phyloP scores from a whole-genome alignment of 2,113 vertebrate species.

The Cepphus grylle region DNA sequence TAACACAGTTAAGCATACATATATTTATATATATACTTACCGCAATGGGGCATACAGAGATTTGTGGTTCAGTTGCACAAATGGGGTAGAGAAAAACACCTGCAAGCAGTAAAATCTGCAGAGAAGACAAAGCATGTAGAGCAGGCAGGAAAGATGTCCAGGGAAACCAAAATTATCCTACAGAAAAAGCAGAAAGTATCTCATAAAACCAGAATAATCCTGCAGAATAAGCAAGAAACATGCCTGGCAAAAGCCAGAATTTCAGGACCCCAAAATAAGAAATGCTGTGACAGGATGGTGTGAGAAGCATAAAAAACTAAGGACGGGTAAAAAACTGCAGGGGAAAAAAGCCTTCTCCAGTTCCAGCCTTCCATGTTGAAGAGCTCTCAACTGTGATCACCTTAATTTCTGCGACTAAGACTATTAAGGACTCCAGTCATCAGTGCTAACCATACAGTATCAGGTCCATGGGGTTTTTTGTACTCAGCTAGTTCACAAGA shows the following conservation, averaged over 20 bases:
- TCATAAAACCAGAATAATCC: not conserved
- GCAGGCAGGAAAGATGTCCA: not conserved
- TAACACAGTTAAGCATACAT: not conserved
- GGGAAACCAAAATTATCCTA: not conserved
- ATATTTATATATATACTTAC: not conserved
- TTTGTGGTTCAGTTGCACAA: not conserved
- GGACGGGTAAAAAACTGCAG: not conserved
- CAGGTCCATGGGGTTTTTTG: rapidly evolving
- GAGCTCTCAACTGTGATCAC: not conserved
- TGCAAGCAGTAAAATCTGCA: not conserved
- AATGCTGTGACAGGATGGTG: not conserved
- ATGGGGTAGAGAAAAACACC: not conserved
- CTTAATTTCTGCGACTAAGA: not conserved
- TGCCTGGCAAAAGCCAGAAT: not conserved
- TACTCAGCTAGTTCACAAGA: not conserved
- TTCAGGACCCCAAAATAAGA: not conserved
- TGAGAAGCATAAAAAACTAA: not conserved
- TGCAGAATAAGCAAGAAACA: not conserved
- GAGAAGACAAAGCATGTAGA: not conserved
- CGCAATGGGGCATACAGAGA: not conserved
- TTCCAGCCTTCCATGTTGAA: not conserved
- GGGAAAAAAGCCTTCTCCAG: not conserved
- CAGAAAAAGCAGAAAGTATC: not conserved
- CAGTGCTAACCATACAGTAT: too few species aligned
- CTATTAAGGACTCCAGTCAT: not conserved